Evolutionary conservation across 1,140 invertebrate species (phyloP).

Genomic region (Penaeus vannamei): DNA sequence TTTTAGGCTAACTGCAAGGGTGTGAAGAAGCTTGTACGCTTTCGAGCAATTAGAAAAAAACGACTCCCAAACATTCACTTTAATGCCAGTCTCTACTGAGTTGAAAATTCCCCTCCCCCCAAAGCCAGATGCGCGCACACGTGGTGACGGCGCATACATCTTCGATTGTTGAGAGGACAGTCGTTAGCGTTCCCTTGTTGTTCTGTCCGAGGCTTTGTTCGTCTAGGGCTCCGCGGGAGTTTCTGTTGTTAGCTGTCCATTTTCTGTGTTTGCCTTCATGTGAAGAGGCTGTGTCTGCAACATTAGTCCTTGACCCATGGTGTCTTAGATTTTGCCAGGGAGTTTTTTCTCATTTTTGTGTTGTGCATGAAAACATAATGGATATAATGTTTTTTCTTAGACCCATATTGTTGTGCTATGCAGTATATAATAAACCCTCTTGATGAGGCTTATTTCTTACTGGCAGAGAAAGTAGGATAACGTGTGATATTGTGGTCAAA

Average conservation of each 20-base stretch:
- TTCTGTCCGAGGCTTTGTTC: slow-evolving; percentile 63
- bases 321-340: slow-evolving; percentile 66
- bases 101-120: slow-evolving; percentile 31
- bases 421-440: slow-evolving; percentile 63
- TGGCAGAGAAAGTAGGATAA: slow-evolving; percentile 56
- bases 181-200: slow-evolving; percentile 61
- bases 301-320: slow-evolving; percentile 65
- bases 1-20: slow-evolving; percentile 52
- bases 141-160: slow-evolving; percentile 38
- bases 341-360: slow-evolving; percentile 61
- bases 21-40: slow-evolving; percentile 45
- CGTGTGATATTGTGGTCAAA: slow-evolving; percentile 64
- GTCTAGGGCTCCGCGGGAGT: slow-evolving; percentile 62
- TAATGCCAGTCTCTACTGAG: slow-evolving; percentile 48
- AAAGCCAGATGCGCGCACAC: slow-evolving; percentile 45
- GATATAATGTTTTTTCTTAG: slow-evolving; percentile 51
- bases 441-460: slow-evolving; percentile 57
- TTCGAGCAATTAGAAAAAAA: slow-evolving; percentile 37
- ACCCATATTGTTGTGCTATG: slow-evolving; percentile 64
- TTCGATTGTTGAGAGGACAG: slow-evolving; percentile 58
- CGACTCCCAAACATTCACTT: slow-evolving; percentile 46
- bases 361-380: slow-evolving; percentile 64
- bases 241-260: slow-evolving; percentile 65
- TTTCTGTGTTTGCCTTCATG: slow-evolving; percentile 66
- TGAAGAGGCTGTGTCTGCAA: slow-evolving; percentile 66